Evolutionary conservation across 2,113 vertebrate genomes (phyloP), one percentile per base, ranked within the genome.

Genomic region (Bufo bufo): DNA sequence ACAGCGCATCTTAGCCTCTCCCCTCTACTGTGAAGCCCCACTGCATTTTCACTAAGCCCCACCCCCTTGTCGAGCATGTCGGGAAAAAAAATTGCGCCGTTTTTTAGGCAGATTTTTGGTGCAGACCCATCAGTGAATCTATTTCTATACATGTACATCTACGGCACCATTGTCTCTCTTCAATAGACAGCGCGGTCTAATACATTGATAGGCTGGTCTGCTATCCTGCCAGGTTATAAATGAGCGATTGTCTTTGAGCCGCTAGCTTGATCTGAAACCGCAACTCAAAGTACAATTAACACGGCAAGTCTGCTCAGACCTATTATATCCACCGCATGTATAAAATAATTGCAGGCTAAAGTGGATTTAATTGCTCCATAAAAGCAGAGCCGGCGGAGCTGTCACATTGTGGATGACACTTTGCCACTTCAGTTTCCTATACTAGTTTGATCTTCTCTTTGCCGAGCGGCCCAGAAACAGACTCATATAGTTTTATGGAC

Each of bases 401-500:
- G 61, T 66, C 61, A 66, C 61, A 83, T 69, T 66, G 33, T 84
- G 81, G n/a, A n/a, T 82, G 63, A 71, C 63, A 84, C 79, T 45
- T 45, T 81, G 58, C 61, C 81, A 83, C 83, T 85, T 85, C 49
- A n/a, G 23, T 54, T 85, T 72, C 69, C 83, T 85, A 74, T 58
- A 19, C 43, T 16, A 59, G 16, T 85, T 74, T 84, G 43, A 59
- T 59, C 50, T 74, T 59, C 69, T 59, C 78, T 66, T 78, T 78
- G 58, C 59, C 16, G 56, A 82, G 58, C 80, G 65, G 65, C 84
- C 58, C 79, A 75, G 79, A 88, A 75, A 84, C 49, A 65, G 66
- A 23, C 43, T 50, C 66, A 72, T 87, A 74, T 87, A 49, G 69
- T 88, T 88, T 88, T 88, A 83, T 88, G 56, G 71, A 83, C 80